Base-by-base conservation (phyloP, 2,888 invertebrate genomes). In the Coleophora deauratella region DNA sequence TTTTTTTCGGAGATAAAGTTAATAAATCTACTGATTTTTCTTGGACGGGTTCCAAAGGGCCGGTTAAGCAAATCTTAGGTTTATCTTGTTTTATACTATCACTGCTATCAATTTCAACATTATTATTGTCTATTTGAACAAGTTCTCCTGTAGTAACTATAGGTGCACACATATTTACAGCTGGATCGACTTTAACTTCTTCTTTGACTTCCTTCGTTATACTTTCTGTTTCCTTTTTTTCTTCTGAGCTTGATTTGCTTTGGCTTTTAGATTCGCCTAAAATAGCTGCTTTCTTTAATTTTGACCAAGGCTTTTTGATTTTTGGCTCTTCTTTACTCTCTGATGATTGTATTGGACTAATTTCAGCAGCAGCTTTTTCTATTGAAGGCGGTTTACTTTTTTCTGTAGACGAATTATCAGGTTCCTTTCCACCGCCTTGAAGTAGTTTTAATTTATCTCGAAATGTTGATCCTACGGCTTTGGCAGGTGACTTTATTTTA, bases 241-340 rank as follows among this genome's bases (percentile, higher is more conserved):
- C 75, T 36, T 82, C 80, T 61, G 63, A 12, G 53, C 71, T 76
- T 54, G 72, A 62, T 61, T 73, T 77, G 52, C 67, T 79, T 56
- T 69, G 70, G 48, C 62, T 77, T 64, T 84, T 85, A 27, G 84
- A 66, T 41, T 85, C 89, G 32, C 88, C 85, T 55, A 89, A 74
- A 50, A 90, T 89, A 31, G 89, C 84, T 10, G 94, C 94, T 65
- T 93, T 90, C 67, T 93, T 94, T 34, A 94, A 77, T 78, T 92
- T 93, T 10, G 88, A 88, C 94, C 94, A 94, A 1, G 92, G 91
- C 55, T 89, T 91, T 59, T 88, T 91, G 36, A 57, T 72, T 54
- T 73, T 86, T 9, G 67, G 53, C 35, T 80, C 79, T 37, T 78
- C 79, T 55, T 70, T 72, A 27, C 27, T 52, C 54, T 77, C 81